Conservation (phyloP, 2,113 vertebrate species). For the Malurus cyaneus region DNA sequence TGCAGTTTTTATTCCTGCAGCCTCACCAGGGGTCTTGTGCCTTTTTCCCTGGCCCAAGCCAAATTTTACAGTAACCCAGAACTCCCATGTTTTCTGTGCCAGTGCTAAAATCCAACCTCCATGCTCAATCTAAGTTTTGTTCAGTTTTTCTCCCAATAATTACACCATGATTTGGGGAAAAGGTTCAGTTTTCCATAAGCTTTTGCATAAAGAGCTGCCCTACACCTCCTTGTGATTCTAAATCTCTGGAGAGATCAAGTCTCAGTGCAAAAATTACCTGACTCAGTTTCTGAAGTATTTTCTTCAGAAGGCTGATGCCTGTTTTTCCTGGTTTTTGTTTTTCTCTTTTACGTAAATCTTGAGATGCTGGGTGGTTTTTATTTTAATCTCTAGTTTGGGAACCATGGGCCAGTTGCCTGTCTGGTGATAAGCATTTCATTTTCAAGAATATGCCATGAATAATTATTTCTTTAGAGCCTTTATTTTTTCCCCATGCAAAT, state of each 20-base stretch:
- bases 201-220: background rate
- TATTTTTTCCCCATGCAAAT: background rate
- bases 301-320: background rate
- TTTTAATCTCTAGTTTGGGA: background rate
- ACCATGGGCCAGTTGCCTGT: background rate
- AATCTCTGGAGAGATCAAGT: background rate
- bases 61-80: background rate
- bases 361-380: background rate
- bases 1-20: fast-evolving
- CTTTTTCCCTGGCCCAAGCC: background rate
- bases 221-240: background rate
- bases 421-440: background rate
- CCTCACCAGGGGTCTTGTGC: background rate
- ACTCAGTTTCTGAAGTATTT: background rate
- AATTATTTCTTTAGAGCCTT: background rate
- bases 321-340: background rate
- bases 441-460: background rate
- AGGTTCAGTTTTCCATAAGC: background rate
- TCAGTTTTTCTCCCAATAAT: background rate
- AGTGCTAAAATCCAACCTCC: fast-evolving
- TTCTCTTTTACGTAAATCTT: background rate
- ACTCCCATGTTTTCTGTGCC: background rate
- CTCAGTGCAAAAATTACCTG: background rate
- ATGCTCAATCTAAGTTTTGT: fast-evolving
- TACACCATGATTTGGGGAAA: background rate